A percentile compares a stretch with the other conserved stretches of the same genome.
Conservation (phyloP, 2,113 vertebrate species). For the Brachypodius melanocephalos region DNA sequence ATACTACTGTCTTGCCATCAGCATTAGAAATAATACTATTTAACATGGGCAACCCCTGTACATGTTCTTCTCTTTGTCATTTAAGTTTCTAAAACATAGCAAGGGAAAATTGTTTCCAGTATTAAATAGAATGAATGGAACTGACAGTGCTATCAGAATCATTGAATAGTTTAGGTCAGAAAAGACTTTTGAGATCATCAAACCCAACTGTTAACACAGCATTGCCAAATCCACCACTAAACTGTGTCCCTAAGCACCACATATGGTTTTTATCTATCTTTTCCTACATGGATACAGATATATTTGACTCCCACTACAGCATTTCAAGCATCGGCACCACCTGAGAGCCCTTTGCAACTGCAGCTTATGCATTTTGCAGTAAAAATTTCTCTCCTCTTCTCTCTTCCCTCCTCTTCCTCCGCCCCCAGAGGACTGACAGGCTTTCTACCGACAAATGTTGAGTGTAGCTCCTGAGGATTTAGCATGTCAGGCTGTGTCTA, state of each 20-base stretch:
- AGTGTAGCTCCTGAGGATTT: slow-evolving; percentile 68
- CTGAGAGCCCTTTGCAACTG: neutral
- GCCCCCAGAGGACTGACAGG: slow-evolving; percentile 30
- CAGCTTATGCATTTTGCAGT: neutral
- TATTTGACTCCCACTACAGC: neutral
- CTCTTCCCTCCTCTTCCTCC: neutral
- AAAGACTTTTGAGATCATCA: neutral
- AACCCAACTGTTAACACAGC: neutral
- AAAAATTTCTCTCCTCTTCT: neutral
- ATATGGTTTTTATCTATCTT: neutral
- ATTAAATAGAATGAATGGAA: neutral
- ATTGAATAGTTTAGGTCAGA: neutral
- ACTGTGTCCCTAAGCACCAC: neutral
- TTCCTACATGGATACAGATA: neutral
- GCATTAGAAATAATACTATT: neutral
- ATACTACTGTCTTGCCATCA: neutral
- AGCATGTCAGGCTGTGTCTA: slow-evolving; percentile 59
- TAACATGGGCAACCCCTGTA: neutral
- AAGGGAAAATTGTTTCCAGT: neutral
- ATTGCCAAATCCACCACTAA: neutral
- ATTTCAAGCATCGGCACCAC: neutral
- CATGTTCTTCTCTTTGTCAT: neutral
- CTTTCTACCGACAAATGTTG: slow-evolving; percentile 47
- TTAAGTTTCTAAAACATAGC: neutral
- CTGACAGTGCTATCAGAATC: neutral